Base-by-base conservation (phyloP, 2,113 vertebrate species). In the Oreochromis spilurus region DNA sequence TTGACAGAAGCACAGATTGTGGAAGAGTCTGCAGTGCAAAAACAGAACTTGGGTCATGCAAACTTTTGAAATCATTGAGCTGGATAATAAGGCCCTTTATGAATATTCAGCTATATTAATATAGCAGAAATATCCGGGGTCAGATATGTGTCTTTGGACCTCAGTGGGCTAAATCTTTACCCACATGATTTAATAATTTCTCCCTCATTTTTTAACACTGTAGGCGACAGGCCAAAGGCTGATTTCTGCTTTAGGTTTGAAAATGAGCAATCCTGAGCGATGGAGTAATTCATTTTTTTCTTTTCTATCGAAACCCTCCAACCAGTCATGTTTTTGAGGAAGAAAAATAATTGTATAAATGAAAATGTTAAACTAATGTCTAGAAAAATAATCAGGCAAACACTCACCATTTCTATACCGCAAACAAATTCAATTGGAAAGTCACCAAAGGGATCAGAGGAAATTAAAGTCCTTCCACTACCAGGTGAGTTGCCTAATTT, bases 1-100 rank as follows among this genome's bases (percentile, higher is more conserved):
- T 75, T 88, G 91, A 91, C 89, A 83, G 86, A 45, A 12, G 84
- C 83, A 72, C 67, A n/a, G 34, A 60, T 79, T 5, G 84, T 6
- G 50, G 57, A 83, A 75, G 84, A 84, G 78, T 83, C 48, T 14
- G 62, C 21, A 4, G 79, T 57, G 40, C 24, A 26, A 43, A 6
- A 29, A 38, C 82, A 40, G 11, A 5, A 62, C 38, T 77, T 50
- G 45, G 72, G 72, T 50, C 10, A 2, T 34, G 10, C 26, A 34
- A 77, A n/a, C 45, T 77, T 77, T 4, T 77, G 26, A 19, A 77
- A n/a, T 52, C 9, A 77, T n/a, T 52, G 45, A 77, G 45, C 72
- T 77, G 26, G 10, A 7, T 52, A 77, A 34, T 77, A 19, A 34
- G 26, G 17, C 17, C 45, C 10, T 34, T 77, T 52, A 77, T 52